Conservation (phyloP, 2,797 vertebrate species). For the Pristis pectinata region DNA sequence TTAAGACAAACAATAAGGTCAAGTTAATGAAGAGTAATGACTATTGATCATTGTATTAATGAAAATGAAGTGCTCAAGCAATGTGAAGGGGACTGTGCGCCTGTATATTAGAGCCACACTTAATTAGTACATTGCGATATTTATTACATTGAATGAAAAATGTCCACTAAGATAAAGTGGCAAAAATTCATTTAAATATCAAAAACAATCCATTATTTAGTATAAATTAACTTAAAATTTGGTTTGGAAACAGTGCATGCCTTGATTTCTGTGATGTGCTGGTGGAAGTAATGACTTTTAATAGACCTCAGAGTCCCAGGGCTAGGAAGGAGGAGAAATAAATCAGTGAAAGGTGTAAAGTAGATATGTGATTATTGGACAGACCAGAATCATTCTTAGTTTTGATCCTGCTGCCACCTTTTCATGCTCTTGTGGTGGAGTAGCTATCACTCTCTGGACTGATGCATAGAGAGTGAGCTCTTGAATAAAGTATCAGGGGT, state of each 20-base stretch:
- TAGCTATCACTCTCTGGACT: background rate
- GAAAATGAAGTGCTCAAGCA: background rate
- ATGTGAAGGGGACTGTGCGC: background rate
- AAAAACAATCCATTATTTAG: background rate
- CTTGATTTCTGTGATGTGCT: background rate
- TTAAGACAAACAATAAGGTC: conserved; percentile 19
- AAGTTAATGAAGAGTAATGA: conserved; percentile 31
- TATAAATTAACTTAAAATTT: background rate
- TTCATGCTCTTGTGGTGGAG: background rate
- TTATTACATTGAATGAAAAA: background rate
- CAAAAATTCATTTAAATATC: background rate
- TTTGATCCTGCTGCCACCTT: background rate
- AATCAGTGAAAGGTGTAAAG: background rate
- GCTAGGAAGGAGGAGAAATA: background rate
- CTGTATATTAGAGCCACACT: background rate
- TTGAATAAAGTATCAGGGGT: background rate
- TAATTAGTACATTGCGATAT: background rate
- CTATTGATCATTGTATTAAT: conserved; percentile 8
- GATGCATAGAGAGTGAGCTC: background rate
- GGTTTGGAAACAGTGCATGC: background rate
- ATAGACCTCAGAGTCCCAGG: background rate
- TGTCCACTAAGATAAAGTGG: background rate
- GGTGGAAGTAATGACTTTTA: background rate
- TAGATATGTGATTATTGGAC: background rate
- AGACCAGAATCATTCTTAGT: background rate